phyloP scores from a whole-genome alignment of 1,140 invertebrate species.

The Zaprionus vittiger region DNA sequence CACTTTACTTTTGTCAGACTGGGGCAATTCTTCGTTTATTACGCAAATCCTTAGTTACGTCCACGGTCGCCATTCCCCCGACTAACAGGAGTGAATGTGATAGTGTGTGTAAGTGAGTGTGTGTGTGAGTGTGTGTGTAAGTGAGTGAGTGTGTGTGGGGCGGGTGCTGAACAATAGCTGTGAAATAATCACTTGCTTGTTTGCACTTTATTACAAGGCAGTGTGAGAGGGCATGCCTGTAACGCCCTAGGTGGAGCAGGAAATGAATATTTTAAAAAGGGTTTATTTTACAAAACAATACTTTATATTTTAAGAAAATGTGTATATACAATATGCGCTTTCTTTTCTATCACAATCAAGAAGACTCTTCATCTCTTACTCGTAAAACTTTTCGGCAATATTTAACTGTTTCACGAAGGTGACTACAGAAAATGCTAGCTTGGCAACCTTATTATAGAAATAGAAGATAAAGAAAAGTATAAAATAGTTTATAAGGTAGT shows the following conservation, averaged over 20 bases:
- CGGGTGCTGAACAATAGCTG: conserved; percentile 71
- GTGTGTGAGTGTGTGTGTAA: conserved; percentile 10
- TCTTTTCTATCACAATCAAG: background rate
- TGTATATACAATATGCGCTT: background rate
- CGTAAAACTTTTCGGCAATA: conserved; percentile 53
- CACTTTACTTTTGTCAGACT: conserved; percentile 22
- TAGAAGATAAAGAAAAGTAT: background rate
- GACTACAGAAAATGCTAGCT: conserved; percentile 61
- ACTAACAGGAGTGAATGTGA: background rate
- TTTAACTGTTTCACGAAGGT: conserved; percentile 58
- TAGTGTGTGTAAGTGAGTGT: conserved; percentile 22
- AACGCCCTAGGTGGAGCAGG: conserved; percentile 8
- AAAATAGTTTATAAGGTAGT: too few species aligned
- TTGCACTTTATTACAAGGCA: conserved; percentile 75
- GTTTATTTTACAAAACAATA: background rate
- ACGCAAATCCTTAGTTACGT: conserved; percentile 69
- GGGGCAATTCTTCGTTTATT: conserved; percentile 63
- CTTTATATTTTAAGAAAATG: background rate
- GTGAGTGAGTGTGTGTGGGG: conserved; percentile 13
- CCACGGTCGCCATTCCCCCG: conserved; percentile 18
- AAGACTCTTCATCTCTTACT: background rate
- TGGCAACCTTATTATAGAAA: conserved; percentile 43
- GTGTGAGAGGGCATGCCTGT: conserved; percentile 27
- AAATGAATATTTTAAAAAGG: background rate
- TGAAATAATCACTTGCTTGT: conserved; percentile 81